Evolutionary conservation across 2,888 invertebrate species (phyloP).

Genomic region (Prenolepis imparis): DNA sequence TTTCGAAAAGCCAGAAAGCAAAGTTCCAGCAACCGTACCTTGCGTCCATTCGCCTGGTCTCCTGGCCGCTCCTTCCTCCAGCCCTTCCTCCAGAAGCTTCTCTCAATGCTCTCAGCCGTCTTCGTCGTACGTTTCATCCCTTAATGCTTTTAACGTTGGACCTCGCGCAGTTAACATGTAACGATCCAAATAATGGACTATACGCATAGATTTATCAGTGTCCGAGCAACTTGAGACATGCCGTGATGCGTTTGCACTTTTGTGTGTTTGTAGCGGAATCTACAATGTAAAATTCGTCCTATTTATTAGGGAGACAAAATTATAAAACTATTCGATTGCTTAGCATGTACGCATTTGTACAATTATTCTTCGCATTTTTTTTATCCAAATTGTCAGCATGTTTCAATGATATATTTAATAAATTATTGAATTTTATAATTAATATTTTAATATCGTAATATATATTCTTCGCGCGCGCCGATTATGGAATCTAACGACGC

Average conservation of each 20-base stretch:
- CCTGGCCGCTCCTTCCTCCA: constrained; percentile 15
- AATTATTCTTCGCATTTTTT: neutral
- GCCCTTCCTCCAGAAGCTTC: constrained; percentile 28
- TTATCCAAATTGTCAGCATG: neutral
- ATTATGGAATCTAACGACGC: neutral
- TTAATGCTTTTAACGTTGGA: constrained; percentile 66
- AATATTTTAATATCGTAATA: constrained; percentile 11
- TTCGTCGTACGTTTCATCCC: constrained; percentile 57
- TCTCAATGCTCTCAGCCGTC: constrained; percentile 43
- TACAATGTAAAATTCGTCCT: neutral
- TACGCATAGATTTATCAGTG: constrained; percentile 44
- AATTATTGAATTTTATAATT: neutral
- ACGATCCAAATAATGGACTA: constrained; percentile 47
- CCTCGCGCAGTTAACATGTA: constrained; percentile 55
- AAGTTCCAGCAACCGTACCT: constrained; percentile 70
- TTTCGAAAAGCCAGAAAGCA: constrained; percentile 75
- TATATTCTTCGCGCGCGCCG: too few species aligned
- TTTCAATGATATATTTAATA: neutral
- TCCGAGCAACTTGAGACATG: neutral
- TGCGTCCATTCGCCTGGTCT: constrained; percentile 59
- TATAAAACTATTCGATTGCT: neutral
- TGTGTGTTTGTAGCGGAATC: neutral
- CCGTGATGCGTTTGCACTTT: constrained; percentile 14
- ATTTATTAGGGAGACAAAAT: neutral
- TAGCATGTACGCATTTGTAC: neutral